These are phyloP conservation scores for Poeciliopsis retropinna DNA, from an alignment of 2,113 vertebrate species.

Conservation along the genomic window DNA sequence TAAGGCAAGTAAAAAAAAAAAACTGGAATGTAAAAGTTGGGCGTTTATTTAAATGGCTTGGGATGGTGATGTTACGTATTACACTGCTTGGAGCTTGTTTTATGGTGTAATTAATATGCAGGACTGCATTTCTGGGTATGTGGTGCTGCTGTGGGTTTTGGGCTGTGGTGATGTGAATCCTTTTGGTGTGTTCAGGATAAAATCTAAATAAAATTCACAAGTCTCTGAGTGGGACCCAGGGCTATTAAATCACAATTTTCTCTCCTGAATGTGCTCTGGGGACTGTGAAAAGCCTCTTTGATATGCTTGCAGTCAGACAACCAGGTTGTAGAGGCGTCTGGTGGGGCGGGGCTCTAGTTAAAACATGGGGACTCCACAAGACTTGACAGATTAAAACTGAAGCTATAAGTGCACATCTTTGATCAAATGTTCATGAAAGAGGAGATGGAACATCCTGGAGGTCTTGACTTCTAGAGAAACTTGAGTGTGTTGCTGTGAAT, in stretches of 20 bases:
- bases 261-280: slow-evolving; percentile 16
- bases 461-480: not conserved
- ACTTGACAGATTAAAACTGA: slow-evolving; percentile 35
- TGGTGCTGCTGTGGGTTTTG: slow-evolving; percentile 19
- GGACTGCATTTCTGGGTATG: slow-evolving; percentile 42
- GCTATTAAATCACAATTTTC: slow-evolving; percentile 48
- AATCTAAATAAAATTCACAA: slow-evolving; percentile 7
- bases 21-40: slow-evolving; percentile 31
- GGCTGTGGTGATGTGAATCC: slow-evolving; percentile 23
- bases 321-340: slow-evolving; percentile 1
- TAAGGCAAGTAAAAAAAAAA: slow-evolving; percentile 32
- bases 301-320: slow-evolving; percentile 33
- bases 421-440: not conserved
- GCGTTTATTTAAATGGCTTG: slow-evolving; percentile 37
- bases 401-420: slow-evolving; percentile 30
- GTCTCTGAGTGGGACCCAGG: slow-evolving; percentile 25
- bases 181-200: slow-evolving; percentile 26
- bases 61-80: slow-evolving; percentile 19
- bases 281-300: slow-evolving; percentile 72
- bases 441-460: not conserved
- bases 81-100: slow-evolving; percentile 14
- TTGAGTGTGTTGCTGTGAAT: not conserved
- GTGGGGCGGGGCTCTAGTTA: slow-evolving; percentile 12
- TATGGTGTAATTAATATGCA: slow-evolving; percentile 68
- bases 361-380: slow-evolving; percentile 29